phyloP scores from a whole-genome alignment of 2,888 invertebrate species.

The Drosophila siamana region DNA sequence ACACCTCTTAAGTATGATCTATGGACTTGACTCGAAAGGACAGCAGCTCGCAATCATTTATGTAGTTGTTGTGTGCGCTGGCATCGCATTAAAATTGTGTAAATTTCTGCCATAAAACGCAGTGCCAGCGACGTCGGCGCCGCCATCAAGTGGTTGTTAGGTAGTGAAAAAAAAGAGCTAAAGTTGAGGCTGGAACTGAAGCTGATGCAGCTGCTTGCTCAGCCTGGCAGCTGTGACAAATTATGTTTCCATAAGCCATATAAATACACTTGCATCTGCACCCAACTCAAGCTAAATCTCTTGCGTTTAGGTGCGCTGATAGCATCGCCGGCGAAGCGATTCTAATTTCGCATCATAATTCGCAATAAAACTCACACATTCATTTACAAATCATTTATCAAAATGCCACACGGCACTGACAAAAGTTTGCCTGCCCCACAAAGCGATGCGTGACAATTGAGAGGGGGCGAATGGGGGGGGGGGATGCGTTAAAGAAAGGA shows the following conservation, averaged over 20 bases:
- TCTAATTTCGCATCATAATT: constrained; percentile 62
- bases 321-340: constrained; percentile 9
- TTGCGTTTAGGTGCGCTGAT: not conserved
- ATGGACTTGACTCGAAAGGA: constrained; percentile 5
- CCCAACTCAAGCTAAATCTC: constrained; percentile 18
- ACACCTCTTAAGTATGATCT: constrained; percentile 7
- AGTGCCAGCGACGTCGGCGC: no score
- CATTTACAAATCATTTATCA: constrained; percentile 77
- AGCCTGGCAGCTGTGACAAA: constrained; percentile 57
- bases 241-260: constrained; percentile 53
- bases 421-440: constrained; percentile 18
- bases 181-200: not conserved
- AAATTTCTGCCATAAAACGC: constrained; percentile 41
- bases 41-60: not conserved
- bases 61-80: not conserved
- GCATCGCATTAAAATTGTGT: constrained; percentile 28
- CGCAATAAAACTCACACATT: constrained; percentile 70
- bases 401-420: constrained; percentile 34
- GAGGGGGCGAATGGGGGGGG: no score
- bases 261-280: constrained; percentile 55
- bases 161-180: no score
- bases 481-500: not conserved
- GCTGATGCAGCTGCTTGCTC: constrained; percentile 40
- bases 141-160: no score
- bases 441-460: constrained; percentile 8